Conservation (phyloP, 2,113 vertebrate species). For the Dicerorhinus sumatrensis region DNA sequence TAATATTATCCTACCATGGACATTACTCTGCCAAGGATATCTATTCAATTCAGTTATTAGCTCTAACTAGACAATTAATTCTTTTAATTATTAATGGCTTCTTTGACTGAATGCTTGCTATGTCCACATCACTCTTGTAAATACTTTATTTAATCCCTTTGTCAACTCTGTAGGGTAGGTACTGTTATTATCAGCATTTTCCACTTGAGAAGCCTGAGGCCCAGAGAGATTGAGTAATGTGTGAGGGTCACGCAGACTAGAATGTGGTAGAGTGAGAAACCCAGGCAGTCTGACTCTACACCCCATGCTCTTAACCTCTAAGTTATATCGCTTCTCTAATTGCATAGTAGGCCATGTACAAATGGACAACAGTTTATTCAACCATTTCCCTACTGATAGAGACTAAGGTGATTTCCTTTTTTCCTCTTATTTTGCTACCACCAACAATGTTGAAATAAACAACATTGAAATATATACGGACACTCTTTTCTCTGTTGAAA, state of each 20-base stretch:
- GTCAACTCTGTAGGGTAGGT: not conserved
- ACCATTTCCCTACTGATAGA: not conserved
- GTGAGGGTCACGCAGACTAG: not conserved
- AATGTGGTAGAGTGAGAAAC: not conserved
- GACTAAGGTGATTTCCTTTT: not conserved
- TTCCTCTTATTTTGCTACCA: not conserved
- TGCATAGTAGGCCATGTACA: not conserved
- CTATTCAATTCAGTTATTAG: not conserved
- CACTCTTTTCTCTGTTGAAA: not conserved
- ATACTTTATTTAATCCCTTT: constrained; percentile 20
- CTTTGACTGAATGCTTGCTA: constrained; percentile 1
- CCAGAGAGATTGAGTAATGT: not conserved
- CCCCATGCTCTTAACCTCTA: not conserved
- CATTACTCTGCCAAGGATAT: constrained; percentile 23
- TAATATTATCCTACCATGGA: not conserved
- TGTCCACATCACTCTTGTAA: not conserved
- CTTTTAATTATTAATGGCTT: constrained; percentile 42
- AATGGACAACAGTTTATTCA: not conserved
- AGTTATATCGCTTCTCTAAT: not conserved
- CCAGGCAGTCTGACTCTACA: not conserved
- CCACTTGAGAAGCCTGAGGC: not conserved
- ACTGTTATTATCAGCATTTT: constrained; percentile 14
- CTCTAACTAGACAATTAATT: constrained; percentile 3
- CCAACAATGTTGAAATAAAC: not conserved
- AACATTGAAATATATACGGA: not conserved